Evolutionary conservation across 2,797 vertebrate species (phyloP).

Genomic region (Acridotheres tristis): DNA sequence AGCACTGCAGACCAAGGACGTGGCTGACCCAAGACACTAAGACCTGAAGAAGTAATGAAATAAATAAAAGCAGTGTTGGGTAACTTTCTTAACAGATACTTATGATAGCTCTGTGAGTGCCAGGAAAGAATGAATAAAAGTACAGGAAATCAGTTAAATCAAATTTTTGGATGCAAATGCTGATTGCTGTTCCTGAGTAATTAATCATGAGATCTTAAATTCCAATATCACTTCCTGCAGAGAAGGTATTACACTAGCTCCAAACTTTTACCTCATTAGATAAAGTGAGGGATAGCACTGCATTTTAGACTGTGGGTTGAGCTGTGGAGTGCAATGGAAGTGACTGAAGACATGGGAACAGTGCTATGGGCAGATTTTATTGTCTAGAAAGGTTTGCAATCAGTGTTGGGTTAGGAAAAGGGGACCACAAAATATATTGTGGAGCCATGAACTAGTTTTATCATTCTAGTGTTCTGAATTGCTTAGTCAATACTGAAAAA

Average conservation of each 20-base stretch:
- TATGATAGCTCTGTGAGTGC: background rate
- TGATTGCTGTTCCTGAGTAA: background rate
- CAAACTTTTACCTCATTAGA: background rate
- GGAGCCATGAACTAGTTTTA: background rate
- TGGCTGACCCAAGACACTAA: background rate
- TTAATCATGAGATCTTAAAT: background rate
- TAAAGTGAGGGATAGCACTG: fast-evolving
- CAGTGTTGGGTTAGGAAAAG: background rate
- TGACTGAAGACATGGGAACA: background rate
- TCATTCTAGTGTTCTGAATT: background rate
- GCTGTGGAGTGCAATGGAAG: background rate
- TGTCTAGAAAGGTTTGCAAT: background rate
- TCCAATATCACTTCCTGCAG: background rate
- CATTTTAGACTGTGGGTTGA: fast-evolving
- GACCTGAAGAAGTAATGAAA: background rate
- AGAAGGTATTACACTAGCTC: background rate
- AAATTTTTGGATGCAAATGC: background rate
- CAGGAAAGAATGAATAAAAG: background rate
- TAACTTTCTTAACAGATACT: background rate
- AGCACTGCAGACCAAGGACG: background rate
- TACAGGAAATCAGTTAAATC: background rate
- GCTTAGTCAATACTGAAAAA: background rate
- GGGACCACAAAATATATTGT: background rate
- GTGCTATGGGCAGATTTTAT: background rate
- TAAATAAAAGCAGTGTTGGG: background rate